phyloP scores from a whole-genome alignment of 2,888 invertebrate species.

The Parnassius apollo region DNA sequence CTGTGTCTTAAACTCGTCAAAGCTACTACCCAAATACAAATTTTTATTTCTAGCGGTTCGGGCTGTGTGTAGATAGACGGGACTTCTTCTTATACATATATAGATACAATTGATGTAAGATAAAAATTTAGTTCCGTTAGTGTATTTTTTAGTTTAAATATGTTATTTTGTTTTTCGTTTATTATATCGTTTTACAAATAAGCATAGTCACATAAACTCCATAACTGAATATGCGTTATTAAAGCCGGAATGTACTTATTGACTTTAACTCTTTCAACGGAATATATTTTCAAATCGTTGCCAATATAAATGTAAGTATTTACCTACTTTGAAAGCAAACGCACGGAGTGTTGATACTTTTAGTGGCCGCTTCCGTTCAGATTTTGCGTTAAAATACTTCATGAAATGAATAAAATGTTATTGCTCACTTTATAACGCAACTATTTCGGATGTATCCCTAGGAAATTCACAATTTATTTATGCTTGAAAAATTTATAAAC shows the following conservation, averaged over 20 bases:
- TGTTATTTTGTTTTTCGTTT: too few species aligned
- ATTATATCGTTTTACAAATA: background rate
- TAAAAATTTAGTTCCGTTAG: too few species aligned
- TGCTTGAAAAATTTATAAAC: too few species aligned
- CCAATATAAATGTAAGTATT: slow-evolving; percentile 54
- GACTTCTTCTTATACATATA: too few species aligned
- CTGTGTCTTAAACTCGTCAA: too few species aligned
- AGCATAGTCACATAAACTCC: slow-evolving; percentile 16
- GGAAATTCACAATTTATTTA: slow-evolving; percentile 26
- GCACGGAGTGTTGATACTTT: slow-evolving; percentile 64
- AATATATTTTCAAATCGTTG: slow-evolving; percentile 53
- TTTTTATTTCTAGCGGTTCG: too few species aligned
- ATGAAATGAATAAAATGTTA: slow-evolving; percentile 37
- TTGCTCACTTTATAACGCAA: slow-evolving; percentile 19
- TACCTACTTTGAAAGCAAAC: slow-evolving; percentile 62
- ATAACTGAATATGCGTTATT: slow-evolving; percentile 13
- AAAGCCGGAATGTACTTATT: slow-evolving; percentile 28
- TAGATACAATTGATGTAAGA: too few species aligned
- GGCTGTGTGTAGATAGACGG: too few species aligned
- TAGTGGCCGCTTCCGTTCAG: slow-evolving; percentile 63
- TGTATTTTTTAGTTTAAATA: too few species aligned
- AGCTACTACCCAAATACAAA: too few species aligned
- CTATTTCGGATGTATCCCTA: slow-evolving; percentile 21
- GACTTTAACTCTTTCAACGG: slow-evolving; percentile 52
- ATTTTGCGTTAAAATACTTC: slow-evolving; percentile 50